Evolutionary conservation across 2,113 vertebrate species (phyloP), one percentile per base, ranked within the genome.

Genomic region (Paracanthobrama guichenoti): DNA sequence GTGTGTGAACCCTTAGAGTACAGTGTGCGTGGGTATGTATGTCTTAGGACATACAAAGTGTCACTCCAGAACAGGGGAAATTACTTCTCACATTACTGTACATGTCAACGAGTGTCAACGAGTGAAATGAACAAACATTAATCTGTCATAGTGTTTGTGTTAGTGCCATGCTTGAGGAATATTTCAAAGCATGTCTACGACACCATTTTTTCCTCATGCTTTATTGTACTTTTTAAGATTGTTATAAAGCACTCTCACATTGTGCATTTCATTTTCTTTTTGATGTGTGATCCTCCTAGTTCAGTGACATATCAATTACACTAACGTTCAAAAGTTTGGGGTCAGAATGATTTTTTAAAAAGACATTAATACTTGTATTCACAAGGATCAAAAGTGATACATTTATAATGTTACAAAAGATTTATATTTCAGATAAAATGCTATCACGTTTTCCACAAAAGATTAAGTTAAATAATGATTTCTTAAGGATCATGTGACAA

Each of bases 1-100:
- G 10, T 69, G 76, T 44, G 62, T n/a, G 66, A 71, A 78, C 84
- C 85, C 82, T 46, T 31, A 44, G 78, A 86, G 81, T 78, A 62
- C 74, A 7, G 67, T 28, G 10, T 39, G 66, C 0, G 57, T 60
- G 57, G 24, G 57, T 24, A 20, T 57, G 55, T 75, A 39, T 83
- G 74, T 82, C 42, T 66, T 67, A 81, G 44, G 73, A 69, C 16
- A 81, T 28, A 62, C 71, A 5, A 24, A 44, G 46, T 53, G 79
- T 78, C 46, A 69, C 62, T 57, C 48, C 28, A 53, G 20, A 77
- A 31, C 71, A 72, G 62, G 81, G 62, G 73, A 84, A 82, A 86
- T 57, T 13, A 69, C 72, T 72, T 53, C 14, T 83, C 74, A 11
- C 24, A 64, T 66, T 66, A 10, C 48, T 5, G 73, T 82, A 67